Evolutionary conservation across 2,888 invertebrate species (phyloP), one percentile per base, ranked within the genome.

Genomic region (Hecatera dysodea): DNA sequence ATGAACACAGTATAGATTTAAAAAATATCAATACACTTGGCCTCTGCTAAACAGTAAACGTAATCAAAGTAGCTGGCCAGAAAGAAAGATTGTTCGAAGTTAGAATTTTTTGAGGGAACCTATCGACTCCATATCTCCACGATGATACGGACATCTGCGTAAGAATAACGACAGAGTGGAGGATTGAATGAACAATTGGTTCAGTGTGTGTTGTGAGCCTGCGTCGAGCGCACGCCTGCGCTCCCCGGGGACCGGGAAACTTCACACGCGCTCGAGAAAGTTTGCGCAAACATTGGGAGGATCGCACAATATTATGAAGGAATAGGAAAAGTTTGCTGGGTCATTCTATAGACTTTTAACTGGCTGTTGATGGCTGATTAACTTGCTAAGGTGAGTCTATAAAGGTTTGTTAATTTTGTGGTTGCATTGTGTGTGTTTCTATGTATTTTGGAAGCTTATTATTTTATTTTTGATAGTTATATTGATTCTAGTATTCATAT

Each of bases 181-280:
- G 93, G 88, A 83, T 88, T 93, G 95, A 95, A 94, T 94, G 95
- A 93, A 91, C 93, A 93, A 94, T 91, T 90, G 90, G 91, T 89
- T 93, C 95, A 96, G 95, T 95, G 90, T 94, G 93, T 93, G 92
- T 88, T 92, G 91, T 89, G 92, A 91, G 81, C 87, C 88, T 83
- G 80, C 79, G 87, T 81, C 89, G 92, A 89, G 87, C 93, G 91
- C 88, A 87, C 90, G 86, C 87, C 83, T 88, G 90, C 82, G 81
- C 88, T 91, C 92, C 90, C 89, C 67, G 67, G 87, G 86, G 90
- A 86, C 82, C 83, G 63, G 75, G 61, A 84, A 93, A 94, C 92
- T 94, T 93, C 77, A 72, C 81, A 87, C 91, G 92, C 90, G 87
- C 80, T 84, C 82, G 73, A 77, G 60, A 87, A 89, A 88, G 83